phyloP scores from a whole-genome alignment of 35 echinoderm and acorn worm genomes.

The Amphiura filiformis region DNA sequence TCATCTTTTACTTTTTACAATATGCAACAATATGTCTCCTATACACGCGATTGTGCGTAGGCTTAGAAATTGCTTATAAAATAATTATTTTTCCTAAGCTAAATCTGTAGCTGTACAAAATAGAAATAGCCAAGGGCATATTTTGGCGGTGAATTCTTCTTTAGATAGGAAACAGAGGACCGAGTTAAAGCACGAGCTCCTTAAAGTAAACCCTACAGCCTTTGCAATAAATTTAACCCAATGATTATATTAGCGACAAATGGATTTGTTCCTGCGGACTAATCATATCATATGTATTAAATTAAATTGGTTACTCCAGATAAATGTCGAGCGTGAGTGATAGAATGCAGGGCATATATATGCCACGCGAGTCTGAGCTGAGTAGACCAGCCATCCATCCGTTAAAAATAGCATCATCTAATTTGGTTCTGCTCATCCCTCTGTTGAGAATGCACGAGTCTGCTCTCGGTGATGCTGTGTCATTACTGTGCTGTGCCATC shows the following conservation, averaged over 20 bases:
- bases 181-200: too few species aligned
- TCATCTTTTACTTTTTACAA: too few species aligned
- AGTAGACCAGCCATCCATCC: not conserved
- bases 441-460: not conserved
- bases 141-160: too few species aligned
- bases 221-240: not conserved
- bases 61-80: too few species aligned
- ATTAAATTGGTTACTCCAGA: constrained; percentile 6
- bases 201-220: too few species aligned
- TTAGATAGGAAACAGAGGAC: too few species aligned
- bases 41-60: too few species aligned
- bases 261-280: not conserved
- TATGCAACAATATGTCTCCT: too few species aligned
- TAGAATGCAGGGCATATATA: not conserved
- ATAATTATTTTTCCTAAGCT: too few species aligned
- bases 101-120: too few species aligned
- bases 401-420: not conserved
- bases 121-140: too few species aligned
- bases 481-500: not conserved
- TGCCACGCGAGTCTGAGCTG: not conserved
- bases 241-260: not conserved
- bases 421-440: not conserved
- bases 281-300: not conserved
- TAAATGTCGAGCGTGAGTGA: not conserved
- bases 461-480: not conserved